These are phyloP conservation scores for Neotoma lepida DNA, from an alignment of 2,113 vertebrate genomes.

Conservation along the genomic window DNA sequence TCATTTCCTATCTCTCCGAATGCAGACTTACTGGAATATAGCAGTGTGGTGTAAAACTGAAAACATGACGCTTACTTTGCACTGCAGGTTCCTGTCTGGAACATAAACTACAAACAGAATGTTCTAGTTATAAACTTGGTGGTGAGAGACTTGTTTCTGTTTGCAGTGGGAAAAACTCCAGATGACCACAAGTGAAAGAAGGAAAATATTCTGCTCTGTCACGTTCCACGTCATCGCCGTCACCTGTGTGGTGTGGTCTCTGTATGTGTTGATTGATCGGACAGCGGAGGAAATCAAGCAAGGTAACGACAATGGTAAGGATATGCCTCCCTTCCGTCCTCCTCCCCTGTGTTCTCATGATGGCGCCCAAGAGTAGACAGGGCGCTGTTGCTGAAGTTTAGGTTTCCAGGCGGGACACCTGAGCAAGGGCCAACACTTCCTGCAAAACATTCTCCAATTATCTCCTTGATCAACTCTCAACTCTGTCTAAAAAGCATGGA, in stretches of 20 bases:
- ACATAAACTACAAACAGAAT: background rate
- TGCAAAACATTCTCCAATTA: background rate
- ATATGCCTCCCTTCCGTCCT: accelerated
- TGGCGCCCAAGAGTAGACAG: accelerated
- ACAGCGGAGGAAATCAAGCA: slow-evolving; percentile 94
- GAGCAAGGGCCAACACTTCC: background rate
- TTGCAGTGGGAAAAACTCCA: slow-evolving; percentile 97
- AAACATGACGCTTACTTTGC: background rate
- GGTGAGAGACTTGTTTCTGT: slow-evolving; percentile 7
- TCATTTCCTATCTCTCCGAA: background rate
- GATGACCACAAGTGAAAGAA: slow-evolving; percentile 94
- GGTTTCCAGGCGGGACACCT: background rate
- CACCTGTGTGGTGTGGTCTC: slow-evolving; percentile 94
- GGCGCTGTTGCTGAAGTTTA: accelerated
- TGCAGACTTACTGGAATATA: background rate
- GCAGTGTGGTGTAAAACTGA: background rate
- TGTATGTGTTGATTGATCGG: slow-evolving; percentile 93
- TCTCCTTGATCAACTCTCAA: background rate
- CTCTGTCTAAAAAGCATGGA: background rate
- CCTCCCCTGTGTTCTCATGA: background rate
- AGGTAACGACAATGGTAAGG: slow-evolving; percentile 93
- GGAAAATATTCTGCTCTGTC: slow-evolving; percentile 96
- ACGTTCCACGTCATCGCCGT: slow-evolving; percentile 95
- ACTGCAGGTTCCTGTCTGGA: background rate
- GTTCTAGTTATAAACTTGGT: background rate